Conservation (phyloP, 2,797 vertebrate genomes). For the Urophycis tenuis region DNA sequence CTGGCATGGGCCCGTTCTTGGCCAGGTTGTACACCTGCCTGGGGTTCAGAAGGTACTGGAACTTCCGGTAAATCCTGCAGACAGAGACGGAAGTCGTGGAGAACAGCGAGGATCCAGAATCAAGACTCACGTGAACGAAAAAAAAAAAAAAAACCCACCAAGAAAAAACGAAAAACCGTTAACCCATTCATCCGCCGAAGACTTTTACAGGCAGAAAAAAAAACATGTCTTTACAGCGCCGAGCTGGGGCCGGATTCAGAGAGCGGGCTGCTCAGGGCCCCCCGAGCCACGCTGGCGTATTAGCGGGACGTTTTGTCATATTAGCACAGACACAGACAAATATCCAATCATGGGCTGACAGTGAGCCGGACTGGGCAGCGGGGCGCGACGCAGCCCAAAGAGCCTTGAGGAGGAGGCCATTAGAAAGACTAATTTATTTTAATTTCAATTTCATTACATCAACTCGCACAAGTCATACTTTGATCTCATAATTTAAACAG, state of each 20-base stretch:
- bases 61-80: constrained; percentile 87
- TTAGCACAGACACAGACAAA: background rate
- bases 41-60: constrained; percentile 91
- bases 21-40: constrained; percentile 92
- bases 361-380: constrained; percentile 42
- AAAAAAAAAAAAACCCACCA: background rate
- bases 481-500: constrained; percentile 76
- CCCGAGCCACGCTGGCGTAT: background rate
- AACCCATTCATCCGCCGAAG: background rate
- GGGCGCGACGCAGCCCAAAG: constrained; percentile 48
- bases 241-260: background rate
- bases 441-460: constrained; percentile 76
- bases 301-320: background rate
- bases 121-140: too few species aligned
- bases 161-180: background rate
- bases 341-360: constrained; percentile 31
- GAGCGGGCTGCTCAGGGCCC: background rate
- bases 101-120: constrained; percentile 1
- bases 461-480: constrained; percentile 76
- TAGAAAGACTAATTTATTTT: constrained; percentile 79
- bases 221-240: background rate
- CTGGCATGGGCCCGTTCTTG: constrained; percentile 88
- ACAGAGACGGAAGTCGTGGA: background rate
- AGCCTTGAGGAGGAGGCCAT: constrained; percentile 66
- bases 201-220: background rate